Evolutionary conservation across 2,888 invertebrate species (phyloP), one percentile per base, ranked within the genome.

Genomic region (Notodonta dromedarius): DNA sequence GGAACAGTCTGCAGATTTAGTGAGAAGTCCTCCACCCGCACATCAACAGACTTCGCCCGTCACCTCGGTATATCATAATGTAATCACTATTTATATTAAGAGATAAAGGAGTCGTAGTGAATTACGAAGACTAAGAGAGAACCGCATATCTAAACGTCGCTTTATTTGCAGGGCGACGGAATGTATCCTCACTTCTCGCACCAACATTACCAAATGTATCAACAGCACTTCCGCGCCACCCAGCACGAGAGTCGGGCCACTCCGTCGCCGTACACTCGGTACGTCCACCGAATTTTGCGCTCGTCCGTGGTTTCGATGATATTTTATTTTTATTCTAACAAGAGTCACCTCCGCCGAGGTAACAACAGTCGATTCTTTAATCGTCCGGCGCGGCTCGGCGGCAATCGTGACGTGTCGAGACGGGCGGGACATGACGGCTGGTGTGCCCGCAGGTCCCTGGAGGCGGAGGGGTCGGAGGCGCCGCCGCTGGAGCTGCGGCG

Each of bases 1-100:
- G 89, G 94, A 92, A 88, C 95, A 96, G 96, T 95, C 94, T 67
- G 94, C 94, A 71, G 95, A 95, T 78, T 90, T 95, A 86, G 91
- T 88, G 79, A 95, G 96, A 94, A 96, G 96, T 89, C 97, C 97
- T 82, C 97, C 97, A 83, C 97, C 97, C 84, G 97, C 97, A 77
- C 97, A 97, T 90, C 97, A 97, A 94, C 97, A 96, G 88, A 94
- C 94, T 85, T 95, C 96, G 83, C 96, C 96, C 77, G 94, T 96
- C 84, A 95, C 95, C 85, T 94, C 95, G 96, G 96, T 96, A 95
- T 94, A 87, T 74, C 78, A 80, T 66, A 88, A 86, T 83, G 79
- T 86, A 85, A 87, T 84, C 73, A 77, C 65, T 68, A 74, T 67
- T 62, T 66, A 65, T 69, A 55, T 16, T 40, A 14, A 55, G 14